Percentiles rank a stretch among this genome's conserved stretches.
Evolutionary conservation across 1,140 invertebrate genomes (phyloP).

Genomic region (Amyelois transitella): DNA sequence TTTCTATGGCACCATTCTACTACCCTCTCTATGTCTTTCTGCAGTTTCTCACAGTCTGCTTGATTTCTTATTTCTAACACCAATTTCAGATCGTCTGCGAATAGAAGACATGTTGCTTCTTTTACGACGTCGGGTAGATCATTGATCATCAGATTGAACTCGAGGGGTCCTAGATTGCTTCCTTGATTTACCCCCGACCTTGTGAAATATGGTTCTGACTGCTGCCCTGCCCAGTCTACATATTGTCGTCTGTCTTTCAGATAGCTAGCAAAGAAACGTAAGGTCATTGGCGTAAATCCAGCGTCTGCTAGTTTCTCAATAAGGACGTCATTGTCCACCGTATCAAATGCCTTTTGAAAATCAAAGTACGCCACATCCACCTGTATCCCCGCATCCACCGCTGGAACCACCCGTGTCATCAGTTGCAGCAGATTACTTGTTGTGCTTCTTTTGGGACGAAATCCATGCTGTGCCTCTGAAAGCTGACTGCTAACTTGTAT

Average conservation of each 20-base stretch:
- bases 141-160: constrained; percentile 16
- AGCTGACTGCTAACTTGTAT: constrained; percentile 12
- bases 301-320: too few species aligned
- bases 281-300: too few species aligned
- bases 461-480: constrained; percentile 12
- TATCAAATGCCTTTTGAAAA: too few species aligned
- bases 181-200: too few species aligned
- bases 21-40: too few species aligned
- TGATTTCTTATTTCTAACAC: neutral
- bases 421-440: constrained; percentile 9
- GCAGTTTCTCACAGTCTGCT: too few species aligned
- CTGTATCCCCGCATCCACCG: constrained; percentile 5
- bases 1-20: too few species aligned
- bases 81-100: constrained; percentile 14
- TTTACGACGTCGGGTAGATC: constrained; percentile 12
- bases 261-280: too few species aligned
- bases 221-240: too few species aligned
- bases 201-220: neutral
- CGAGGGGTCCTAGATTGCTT: constrained; percentile 7
- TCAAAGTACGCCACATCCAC: too few species aligned
- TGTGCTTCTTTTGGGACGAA: constrained; percentile 8
- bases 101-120: constrained; percentile 10
- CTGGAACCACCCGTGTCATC: constrained; percentile 4
- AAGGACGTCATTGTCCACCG: too few species aligned
- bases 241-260: too few species aligned